These are phyloP conservation scores for Phasianus colchicus DNA, from an alignment of 2,113 vertebrate species.

Conservation along the genomic window DNA sequence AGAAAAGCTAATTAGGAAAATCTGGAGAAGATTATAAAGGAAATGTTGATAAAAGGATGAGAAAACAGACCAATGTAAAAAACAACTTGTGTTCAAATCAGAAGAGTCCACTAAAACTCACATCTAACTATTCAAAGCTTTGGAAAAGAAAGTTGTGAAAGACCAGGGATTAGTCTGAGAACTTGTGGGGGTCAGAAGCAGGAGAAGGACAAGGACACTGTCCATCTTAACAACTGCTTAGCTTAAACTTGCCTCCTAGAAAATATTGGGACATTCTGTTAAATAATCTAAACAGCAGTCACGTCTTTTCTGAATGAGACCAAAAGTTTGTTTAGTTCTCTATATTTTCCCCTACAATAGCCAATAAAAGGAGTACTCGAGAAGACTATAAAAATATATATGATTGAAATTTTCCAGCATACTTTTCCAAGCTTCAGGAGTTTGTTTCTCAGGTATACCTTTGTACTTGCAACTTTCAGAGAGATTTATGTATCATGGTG, in stretches of 20 bases:
- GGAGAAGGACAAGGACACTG: not conserved
- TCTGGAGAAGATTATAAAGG: not conserved
- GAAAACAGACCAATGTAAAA: not conserved
- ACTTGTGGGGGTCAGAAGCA: not conserved
- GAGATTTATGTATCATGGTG: not conserved
- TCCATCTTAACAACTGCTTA: not conserved
- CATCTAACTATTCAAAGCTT: not conserved
- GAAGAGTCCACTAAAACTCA: not conserved
- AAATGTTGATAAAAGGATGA: not conserved
- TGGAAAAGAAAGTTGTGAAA: not conserved
- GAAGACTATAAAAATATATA: not conserved
- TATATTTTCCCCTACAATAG: not conserved
- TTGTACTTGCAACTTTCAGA: not conserved
- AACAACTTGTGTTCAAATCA: not conserved
- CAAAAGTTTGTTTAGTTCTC: not conserved
- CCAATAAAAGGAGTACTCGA: not conserved
- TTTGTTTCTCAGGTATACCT: not conserved
- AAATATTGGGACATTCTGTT: not conserved
- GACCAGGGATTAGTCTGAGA: not conserved
- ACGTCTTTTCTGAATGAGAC: not conserved
- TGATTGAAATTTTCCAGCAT: not conserved
- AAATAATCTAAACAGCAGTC: not conserved
- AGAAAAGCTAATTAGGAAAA: not conserved
- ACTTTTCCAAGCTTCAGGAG: not conserved
- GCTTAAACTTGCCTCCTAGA: not conserved